Percentiles rank a stretch among this genome's conserved stretches.
Conservation (phyloP, 2,113 vertebrate genomes). For the Onychostoma macrolepis region DNA sequence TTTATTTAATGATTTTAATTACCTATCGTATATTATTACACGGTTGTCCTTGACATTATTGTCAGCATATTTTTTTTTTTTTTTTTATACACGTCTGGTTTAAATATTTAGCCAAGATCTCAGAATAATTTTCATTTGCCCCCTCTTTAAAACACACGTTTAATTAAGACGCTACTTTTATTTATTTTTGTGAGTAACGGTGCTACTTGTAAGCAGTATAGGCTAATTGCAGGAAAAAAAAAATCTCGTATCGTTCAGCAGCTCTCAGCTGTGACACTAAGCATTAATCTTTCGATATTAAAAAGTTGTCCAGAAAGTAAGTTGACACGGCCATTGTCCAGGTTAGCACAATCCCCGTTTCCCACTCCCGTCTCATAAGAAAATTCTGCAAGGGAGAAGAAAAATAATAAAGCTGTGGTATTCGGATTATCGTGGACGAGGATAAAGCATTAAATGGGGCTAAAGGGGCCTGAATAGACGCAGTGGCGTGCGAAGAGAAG, state of each 20-base stretch:
- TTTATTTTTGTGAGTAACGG: not conserved
- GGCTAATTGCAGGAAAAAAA: not conserved
- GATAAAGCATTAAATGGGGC: slow-evolving; percentile 79
- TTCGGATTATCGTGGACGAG: slow-evolving; percentile 76
- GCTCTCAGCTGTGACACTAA: not conserved
- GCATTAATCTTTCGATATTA: slow-evolving; percentile 26
- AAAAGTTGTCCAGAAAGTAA: slow-evolving; percentile 28
- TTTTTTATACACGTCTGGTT: not conserved
- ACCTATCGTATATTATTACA: not conserved
- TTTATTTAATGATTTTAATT: not conserved
- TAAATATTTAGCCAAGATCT: not conserved
- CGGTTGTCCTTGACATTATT: not conserved
- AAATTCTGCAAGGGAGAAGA: slow-evolving; percentile 45
- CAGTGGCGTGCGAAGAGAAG: slow-evolving; percentile 76
- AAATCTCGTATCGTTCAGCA: not conserved
- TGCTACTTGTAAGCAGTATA: not conserved
- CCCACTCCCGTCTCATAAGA: slow-evolving; percentile 39
- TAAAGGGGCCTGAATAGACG: slow-evolving; percentile 77
- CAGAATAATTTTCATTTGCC: not conserved
- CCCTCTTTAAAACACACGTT: not conserved
- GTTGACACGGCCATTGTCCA: slow-evolving; percentile 16
- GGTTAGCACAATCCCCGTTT: not conserved
- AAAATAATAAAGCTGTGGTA: slow-evolving; percentile 70
- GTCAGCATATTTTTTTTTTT: not conserved
- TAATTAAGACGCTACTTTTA: not conserved